A percentile compares a stretch with the other conserved stretches of the same genome.
Conservation (phyloP, 2,888 invertebrate genomes). For the Spatulosminthurus flaviceps region DNA sequence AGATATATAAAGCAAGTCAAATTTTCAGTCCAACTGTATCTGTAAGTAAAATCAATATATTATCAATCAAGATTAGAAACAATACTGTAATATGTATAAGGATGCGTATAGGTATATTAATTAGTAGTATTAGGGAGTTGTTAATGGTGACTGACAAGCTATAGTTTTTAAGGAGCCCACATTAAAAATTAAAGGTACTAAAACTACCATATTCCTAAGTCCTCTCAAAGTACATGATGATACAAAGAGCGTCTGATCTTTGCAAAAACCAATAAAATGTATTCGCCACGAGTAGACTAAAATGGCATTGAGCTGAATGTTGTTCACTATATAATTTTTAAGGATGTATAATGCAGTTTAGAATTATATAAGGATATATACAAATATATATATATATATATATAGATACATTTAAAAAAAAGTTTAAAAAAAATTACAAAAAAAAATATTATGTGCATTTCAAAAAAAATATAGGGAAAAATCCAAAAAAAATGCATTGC, state of each 20-base stretch:
- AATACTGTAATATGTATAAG: not conserved
- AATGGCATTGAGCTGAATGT: constrained; percentile 24
- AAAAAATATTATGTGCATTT: not conserved
- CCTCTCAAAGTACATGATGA: constrained; percentile 18
- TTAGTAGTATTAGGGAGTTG: not conserved
- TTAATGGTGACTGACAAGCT: constrained; percentile 7
- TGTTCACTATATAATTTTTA: constrained; percentile 15
- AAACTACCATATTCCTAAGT: constrained; percentile 13
- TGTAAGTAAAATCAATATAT: not conserved
- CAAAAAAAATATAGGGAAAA: not conserved
- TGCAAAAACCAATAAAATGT: constrained; percentile 18
- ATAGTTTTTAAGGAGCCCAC: constrained; percentile 2
- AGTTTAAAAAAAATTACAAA: not conserved
- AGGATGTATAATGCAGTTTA: no score
- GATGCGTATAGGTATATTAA: not conserved
- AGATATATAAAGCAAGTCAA: constrained; percentile 10
- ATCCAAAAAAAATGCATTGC: not conserved
- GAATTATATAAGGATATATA: no score
- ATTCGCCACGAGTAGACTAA: constrained; percentile 16
- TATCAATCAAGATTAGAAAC: not conserved
- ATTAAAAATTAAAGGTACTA: not conserved
- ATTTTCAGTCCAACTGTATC: not conserved
- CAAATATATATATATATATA: not conserved
- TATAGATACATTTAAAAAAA: no score
- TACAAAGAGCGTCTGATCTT: constrained; percentile 18